phyloP scores from a whole-genome alignment of 1,140 invertebrate genomes.

The Diprion similis region DNA sequence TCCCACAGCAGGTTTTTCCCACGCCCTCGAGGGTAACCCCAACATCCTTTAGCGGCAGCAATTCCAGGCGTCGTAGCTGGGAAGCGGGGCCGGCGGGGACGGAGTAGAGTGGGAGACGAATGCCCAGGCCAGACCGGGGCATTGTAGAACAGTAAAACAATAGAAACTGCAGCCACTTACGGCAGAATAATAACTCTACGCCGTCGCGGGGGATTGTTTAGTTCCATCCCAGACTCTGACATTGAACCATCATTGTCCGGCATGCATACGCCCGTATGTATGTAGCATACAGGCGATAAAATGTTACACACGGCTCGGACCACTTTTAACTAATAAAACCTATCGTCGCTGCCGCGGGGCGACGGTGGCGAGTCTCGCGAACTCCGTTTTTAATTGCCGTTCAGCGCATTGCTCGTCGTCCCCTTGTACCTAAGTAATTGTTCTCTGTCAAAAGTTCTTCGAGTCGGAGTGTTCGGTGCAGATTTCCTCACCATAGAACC shows the following conservation, averaged over 20 bases:
- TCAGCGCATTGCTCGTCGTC: too few species aligned
- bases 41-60: slow-evolving; percentile 69
- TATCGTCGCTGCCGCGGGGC: too few species aligned
- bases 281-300: too few species aligned
- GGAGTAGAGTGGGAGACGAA: slow-evolving; percentile 37
- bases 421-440: too few species aligned
- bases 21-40: slow-evolving; percentile 77
- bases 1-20: slow-evolving; percentile 81
- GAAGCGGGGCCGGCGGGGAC: slow-evolving; percentile 19
- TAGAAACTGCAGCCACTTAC: slow-evolving; percentile 51
- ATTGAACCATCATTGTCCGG: too few species aligned
- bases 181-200: slow-evolving; percentile 46
- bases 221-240: slow-evolving; percentile 19
- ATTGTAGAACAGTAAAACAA: slow-evolving; percentile 57
- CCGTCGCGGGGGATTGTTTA: slow-evolving; percentile 38
- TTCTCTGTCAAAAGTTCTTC: too few species aligned
- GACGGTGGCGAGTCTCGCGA: too few species aligned
- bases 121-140: slow-evolving; percentile 50
- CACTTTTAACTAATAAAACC: too few species aligned
- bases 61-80: slow-evolving; percentile 59
- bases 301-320: too few species aligned
- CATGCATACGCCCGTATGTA: too few species aligned
- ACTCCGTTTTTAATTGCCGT: too few species aligned
- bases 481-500: neutral
- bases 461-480: neutral